These are phyloP conservation scores for Drosophila imparisetae DNA, from an alignment of 2,888 invertebrate genomes.

Conservation along the genomic window DNA sequence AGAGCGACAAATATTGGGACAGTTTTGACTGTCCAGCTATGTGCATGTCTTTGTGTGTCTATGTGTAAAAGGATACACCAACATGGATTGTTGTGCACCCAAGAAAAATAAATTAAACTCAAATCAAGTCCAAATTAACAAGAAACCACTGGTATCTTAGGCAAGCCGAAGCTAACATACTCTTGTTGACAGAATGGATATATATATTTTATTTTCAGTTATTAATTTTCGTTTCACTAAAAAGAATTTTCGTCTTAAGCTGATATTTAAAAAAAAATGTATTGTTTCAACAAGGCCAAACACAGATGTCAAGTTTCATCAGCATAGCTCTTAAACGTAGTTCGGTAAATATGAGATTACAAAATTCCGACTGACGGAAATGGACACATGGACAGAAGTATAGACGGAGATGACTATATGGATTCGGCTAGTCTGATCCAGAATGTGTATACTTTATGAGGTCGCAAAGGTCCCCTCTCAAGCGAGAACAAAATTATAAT, in stretches of 20 bases:
- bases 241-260: not conserved
- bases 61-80: constrained; percentile 11
- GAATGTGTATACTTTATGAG: not conserved
- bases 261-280: not conserved
- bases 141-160: not conserved
- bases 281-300: not conserved
- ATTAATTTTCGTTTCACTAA: not conserved
- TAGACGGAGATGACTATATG: not conserved
- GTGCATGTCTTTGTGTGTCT: not conserved
- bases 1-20: constrained; percentile 57
- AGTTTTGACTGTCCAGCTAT: constrained; percentile 23
- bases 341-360: not conserved
- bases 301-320: too few species aligned
- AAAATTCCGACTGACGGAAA: not conserved
- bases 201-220: not conserved
- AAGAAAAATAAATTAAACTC: constrained; percentile 45
- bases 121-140: constrained; percentile 24
- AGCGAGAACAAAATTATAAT: not conserved
- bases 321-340: not conserved
- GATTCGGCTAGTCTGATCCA: not conserved
- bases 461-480: not conserved
- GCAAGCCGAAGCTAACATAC: not conserved
- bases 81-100: not conserved
- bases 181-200: not conserved
- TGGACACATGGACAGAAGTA: not conserved